Conservation (phyloP, 2,797 vertebrate genomes). For the Cyclura pinguis region DNA sequence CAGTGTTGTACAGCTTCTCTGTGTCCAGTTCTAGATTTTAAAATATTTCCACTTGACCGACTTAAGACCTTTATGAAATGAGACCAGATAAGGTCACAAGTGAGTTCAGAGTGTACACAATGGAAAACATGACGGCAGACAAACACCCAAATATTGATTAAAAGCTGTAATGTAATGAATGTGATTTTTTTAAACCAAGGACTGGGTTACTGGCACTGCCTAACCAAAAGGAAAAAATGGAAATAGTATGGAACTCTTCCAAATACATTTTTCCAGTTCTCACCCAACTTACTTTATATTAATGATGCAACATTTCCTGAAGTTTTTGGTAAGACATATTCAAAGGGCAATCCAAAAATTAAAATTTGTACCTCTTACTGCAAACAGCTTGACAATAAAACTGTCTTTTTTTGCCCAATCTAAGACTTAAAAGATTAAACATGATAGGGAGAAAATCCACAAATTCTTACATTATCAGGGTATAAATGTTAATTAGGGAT, state of each 20-base stretch:
- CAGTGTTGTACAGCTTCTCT: slow-evolving; percentile 87
- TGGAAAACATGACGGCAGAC: neutral
- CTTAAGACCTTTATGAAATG: slow-evolving; percentile 85
- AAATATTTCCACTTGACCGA: slow-evolving; percentile 82
- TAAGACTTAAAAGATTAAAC: too few relatives aligned
- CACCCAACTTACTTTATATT: neutral
- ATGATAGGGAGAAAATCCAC: too few relatives aligned
- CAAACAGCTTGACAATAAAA: too few relatives aligned
- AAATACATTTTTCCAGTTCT: neutral
- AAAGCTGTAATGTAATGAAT: neutral
- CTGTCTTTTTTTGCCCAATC: too few relatives aligned
- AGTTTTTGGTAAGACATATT: neutral
- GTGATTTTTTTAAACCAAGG: neutral
- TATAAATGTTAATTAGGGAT: too few relatives aligned
- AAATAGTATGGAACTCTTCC: neutral
- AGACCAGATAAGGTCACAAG: slow-evolving; percentile 43
- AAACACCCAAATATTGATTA: neutral
- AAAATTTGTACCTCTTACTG: too few relatives aligned
- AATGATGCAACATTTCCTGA: neutral
- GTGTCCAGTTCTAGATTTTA: slow-evolving; percentile 81
- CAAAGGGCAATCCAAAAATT: too few relatives aligned
- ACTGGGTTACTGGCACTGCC: neutral
- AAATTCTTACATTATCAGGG: too few relatives aligned
- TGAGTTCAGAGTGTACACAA: neutral
- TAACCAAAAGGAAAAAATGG: neutral